Percentiles rank a stretch among this genome's conserved stretches.
phyloP scores from a whole-genome alignment of 1,140 invertebrate species.

The Antheraea pernyi region DNA sequence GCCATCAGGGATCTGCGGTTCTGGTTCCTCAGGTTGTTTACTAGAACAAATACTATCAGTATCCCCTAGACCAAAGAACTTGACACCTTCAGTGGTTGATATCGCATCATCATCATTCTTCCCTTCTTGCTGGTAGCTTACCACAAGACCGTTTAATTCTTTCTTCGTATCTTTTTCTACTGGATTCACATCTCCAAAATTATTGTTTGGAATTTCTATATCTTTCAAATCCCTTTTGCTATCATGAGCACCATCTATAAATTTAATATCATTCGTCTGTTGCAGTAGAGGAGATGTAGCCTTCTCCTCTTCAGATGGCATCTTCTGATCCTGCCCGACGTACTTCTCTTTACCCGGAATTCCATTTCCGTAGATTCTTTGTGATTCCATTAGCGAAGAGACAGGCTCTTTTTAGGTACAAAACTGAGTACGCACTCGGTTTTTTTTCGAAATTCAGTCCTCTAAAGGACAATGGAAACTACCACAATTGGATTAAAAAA shows the following conservation, averaged over 20 bases:
- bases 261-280: conserved; percentile 55
- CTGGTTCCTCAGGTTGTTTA: conserved; percentile 55
- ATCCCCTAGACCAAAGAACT: conserved; percentile 76
- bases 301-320: conserved; percentile 74
- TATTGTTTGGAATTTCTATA: conserved; percentile 31
- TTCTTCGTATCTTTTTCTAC: conserved; percentile 67
- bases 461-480: conserved; percentile 38
- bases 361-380: conserved; percentile 65
- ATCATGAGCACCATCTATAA: conserved; percentile 54
- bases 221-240: conserved; percentile 44
- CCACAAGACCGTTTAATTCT: conserved; percentile 46
- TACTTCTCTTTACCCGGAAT: conserved; percentile 63
- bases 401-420: conserved; percentile 51
- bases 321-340: conserved; percentile 58
- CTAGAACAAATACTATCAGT: conserved; percentile 76
- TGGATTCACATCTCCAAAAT: conserved; percentile 50
- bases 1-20: conserved; percentile 84
- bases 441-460: conserved; percentile 37
- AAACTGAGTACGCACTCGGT: conserved; percentile 51
- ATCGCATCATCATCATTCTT: conserved; percentile 57
- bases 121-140: conserved; percentile 56
- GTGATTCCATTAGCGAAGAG: conserved; percentile 66
- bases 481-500: conserved; percentile 48
- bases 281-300: conserved; percentile 65
- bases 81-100: conserved; percentile 73